Percentiles rank a stretch among this genome's conserved stretches.
These are phyloP conservation scores for Galeruca laticollis DNA, from an alignment of 2,888 invertebrate species.

Conservation along the genomic window DNA sequence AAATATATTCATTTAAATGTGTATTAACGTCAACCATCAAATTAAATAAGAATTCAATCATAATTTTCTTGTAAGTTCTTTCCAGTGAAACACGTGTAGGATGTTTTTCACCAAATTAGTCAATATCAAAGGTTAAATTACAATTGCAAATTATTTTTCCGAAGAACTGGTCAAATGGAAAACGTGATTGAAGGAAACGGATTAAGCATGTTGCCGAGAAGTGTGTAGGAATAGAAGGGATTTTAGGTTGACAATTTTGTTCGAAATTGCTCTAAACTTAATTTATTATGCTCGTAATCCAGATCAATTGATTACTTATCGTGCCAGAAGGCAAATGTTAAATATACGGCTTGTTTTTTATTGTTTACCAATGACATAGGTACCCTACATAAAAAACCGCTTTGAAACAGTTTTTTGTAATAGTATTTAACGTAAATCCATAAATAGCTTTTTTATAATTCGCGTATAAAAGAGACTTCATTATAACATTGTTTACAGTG, in stretches of 20 bases:
- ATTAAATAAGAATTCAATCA: too few species aligned
- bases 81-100: not conserved
- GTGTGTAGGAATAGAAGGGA: constrained; percentile 25
- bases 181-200: constrained; percentile 35
- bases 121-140: not conserved
- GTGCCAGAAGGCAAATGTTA: not conserved
- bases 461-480: too few species aligned
- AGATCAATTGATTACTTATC: constrained; percentile 5
- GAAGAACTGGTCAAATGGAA: constrained; percentile 13
- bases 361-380: not conserved
- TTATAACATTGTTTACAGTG: too few species aligned
- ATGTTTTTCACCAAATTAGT: not conserved
- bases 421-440: too few species aligned
- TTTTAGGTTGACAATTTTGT: constrained; percentile 31
- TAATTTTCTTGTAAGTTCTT: not conserved
- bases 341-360: not conserved
- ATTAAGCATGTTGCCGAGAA: constrained; percentile 37
- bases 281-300: constrained; percentile 28
- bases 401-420: too few species aligned
- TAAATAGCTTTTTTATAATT: too few species aligned
- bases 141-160: constrained; percentile 7
- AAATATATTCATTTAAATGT: too few species aligned
- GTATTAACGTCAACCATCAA: too few species aligned
- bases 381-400: too few species aligned
- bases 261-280: constrained; percentile 29